Base-by-base conservation (phyloP, 2,888 invertebrate species). In the Drosophila bunnanda region DNA sequence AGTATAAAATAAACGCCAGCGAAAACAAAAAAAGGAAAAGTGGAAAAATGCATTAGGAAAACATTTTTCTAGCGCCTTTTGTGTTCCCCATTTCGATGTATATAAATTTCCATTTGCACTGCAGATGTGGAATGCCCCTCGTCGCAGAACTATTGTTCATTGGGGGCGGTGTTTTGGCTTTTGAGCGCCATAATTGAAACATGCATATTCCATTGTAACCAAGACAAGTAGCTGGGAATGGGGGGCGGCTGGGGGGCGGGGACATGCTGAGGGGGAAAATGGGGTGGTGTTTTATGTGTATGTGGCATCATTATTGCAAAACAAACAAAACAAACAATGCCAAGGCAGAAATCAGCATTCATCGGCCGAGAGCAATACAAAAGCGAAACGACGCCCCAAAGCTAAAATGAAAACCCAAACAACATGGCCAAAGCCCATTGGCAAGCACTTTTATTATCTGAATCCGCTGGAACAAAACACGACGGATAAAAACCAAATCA, bases 101-200 rank as follows among this genome's bases (percentile, higher is more conserved):
- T 80, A 68, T 68, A 79, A 84, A 77, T 82, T 72, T 80, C 58
- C 76, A 82, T 88, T 88, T 85, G 71, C 64, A 77, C 69, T 75
- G 52, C 53, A 75, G 25, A 53, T 46, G 71, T 43, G 34, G 48
- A 41, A 67, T 15, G 9, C 43, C 64, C 62, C 38, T 39, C 44
- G 41, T 39, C 55, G 41, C 25, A 28, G 12, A 38, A 39, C 68
- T 28, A 67, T 75, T 72, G 75, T 68, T 68, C 56, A 36, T 75
- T 52, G 57, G 55, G n/a, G 22, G 55, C 52, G 62, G 54, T 50
- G 68, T 39, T 67, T 66, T 80, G 83, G 83, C 80, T 88, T 88
- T 80, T 76, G 75, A 83, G 82, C 84, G 88, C 84, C 88, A 87
- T 86, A 83, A 83, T 83, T 88, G 87, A 88, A 83, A 87, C 83